Conservation (phyloP, 2,113 vertebrate species). For the Rhea pennata region DNA sequence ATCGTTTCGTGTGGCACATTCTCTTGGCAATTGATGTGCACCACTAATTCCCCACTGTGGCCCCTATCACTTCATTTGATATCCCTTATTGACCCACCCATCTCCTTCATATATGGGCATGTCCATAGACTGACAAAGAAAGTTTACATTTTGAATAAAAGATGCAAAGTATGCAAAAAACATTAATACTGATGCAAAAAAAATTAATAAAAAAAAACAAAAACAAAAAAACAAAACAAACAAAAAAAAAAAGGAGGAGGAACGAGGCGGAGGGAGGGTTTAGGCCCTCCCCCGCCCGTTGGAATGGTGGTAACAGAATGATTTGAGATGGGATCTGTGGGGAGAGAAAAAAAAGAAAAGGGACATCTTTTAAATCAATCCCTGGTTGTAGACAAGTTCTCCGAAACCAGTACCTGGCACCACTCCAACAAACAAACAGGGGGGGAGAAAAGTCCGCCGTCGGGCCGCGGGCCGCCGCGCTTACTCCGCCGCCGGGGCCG, state of each 20-base stretch:
- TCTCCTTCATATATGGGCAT: slow-evolving; percentile 89
- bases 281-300: slow-evolving; percentile 82
- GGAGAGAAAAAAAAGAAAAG: slow-evolving; percentile 64
- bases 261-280: slow-evolving; percentile 78
- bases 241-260: slow-evolving; percentile 66
- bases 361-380: slow-evolving; percentile 91
- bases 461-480: slow-evolving; percentile 52
- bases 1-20: slow-evolving; percentile 81
- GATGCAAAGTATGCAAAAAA: slow-evolving; percentile 81
- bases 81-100: slow-evolving; percentile 83
- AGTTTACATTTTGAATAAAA: slow-evolving; percentile 88
- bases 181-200: slow-evolving; percentile 94
- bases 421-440: slow-evolving; percentile 91
- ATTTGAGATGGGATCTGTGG: slow-evolving; percentile 86
- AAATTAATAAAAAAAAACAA: not conserved
- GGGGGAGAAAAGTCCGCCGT: slow-evolving; percentile 79
- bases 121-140: slow-evolving; percentile 86
- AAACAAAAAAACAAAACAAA: slow-evolving; percentile 54
- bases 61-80: slow-evolving; percentile 84
- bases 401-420: slow-evolving; percentile 89
- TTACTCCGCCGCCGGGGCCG: slow-evolving; percentile 83
- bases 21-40: slow-evolving; percentile 72
- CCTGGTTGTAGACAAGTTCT: slow-evolving; percentile 95
- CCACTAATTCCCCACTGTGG: slow-evolving; percentile 76
- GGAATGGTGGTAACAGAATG: slow-evolving; percentile 87